phyloP scores from a whole-genome alignment of 64 coral and sea anemone species.

The Stichodactyla helianthus region DNA sequence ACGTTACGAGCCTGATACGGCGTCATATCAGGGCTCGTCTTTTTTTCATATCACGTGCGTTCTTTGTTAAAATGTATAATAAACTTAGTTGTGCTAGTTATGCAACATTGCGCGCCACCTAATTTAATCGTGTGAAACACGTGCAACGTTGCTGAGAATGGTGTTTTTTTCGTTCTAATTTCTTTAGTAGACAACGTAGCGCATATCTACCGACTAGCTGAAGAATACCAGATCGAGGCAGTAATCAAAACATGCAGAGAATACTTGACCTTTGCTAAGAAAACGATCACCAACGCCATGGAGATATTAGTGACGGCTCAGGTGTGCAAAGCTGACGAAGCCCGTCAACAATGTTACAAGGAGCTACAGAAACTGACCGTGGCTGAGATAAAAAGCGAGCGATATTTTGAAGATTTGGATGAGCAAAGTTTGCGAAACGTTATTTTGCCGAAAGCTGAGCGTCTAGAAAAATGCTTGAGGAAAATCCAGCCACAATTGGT shows the following conservation, averaged over 20 bases:
- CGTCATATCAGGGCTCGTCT: too few species aligned
- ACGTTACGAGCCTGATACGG: too few species aligned
- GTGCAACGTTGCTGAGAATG: background rate
- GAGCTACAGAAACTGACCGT: background rate
- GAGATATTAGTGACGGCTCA: background rate
- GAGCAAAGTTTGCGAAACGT: background rate
- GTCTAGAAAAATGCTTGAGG: background rate
- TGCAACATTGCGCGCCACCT: too few species aligned
- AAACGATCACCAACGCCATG: background rate
- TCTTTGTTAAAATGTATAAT: too few species aligned
- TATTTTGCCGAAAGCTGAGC: background rate
- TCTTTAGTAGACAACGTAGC: background rate
- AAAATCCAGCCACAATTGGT: background rate
- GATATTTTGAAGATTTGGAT: background rate
- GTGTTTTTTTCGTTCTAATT: background rate
- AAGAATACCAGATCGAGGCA: background rate
- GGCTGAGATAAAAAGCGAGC: background rate
- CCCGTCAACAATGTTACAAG: background rate
- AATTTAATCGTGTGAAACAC: too few species aligned
- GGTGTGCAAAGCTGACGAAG: background rate
- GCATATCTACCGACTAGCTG: background rate
- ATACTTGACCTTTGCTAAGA: background rate
- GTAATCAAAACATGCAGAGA: background rate
- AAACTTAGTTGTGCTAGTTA: too few species aligned
- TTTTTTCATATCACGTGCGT: too few species aligned